Percentiles rank a stretch among this genome's conserved stretches.
phyloP scores from a whole-genome alignment of 2,113 vertebrate genomes.

The Toxotes chatareus region DNA sequence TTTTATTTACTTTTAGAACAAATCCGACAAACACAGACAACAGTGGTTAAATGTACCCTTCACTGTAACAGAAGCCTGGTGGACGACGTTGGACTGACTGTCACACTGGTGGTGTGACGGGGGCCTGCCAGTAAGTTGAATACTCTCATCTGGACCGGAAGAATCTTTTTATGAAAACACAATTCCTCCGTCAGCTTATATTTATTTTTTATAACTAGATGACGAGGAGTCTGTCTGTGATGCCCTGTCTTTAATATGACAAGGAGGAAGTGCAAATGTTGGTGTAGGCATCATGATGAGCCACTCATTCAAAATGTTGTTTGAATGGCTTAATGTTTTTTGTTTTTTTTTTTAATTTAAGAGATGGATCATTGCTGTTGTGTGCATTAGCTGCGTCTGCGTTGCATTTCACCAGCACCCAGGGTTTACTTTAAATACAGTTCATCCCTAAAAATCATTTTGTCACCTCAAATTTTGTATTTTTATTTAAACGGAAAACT shows the following conservation, averaged over 20 bases:
- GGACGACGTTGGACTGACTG: not conserved
- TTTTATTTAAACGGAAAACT: slow-evolving; percentile 50
- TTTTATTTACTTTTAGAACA: slow-evolving; percentile 2
- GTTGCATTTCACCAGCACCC: not conserved
- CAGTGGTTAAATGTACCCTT: not conserved
- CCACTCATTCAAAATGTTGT: not conserved
- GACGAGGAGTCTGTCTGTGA: slow-evolving; percentile 17
- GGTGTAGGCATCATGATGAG: slow-evolving; percentile 17
- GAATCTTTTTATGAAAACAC: slow-evolving; percentile 36
- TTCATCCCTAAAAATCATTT: not conserved
- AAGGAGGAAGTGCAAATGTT: not conserved
- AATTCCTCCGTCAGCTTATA: slow-evolving; percentile 46
- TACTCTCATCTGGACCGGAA: not conserved
- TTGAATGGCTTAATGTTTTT: too few relatives aligned
- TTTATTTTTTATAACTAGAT: slow-evolving; percentile 74
- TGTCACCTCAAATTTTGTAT: slow-evolving; percentile 11
- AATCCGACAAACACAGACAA: slow-evolving; percentile 13
- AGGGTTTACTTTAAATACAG: slow-evolving; percentile 2
- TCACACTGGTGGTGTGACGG: slow-evolving; percentile 24
- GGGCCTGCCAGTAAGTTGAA: slow-evolving; percentile 5
- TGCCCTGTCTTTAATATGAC: slow-evolving; percentile 6
- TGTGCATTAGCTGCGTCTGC: not conserved
- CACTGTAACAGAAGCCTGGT: slow-evolving; percentile 16
- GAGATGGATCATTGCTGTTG: not conserved
- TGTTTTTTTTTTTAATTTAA: slow-evolving; percentile 24